These are phyloP conservation scores for Pheosia tremula DNA, from an alignment of 2,888 invertebrate species.

Conservation along the genomic window DNA sequence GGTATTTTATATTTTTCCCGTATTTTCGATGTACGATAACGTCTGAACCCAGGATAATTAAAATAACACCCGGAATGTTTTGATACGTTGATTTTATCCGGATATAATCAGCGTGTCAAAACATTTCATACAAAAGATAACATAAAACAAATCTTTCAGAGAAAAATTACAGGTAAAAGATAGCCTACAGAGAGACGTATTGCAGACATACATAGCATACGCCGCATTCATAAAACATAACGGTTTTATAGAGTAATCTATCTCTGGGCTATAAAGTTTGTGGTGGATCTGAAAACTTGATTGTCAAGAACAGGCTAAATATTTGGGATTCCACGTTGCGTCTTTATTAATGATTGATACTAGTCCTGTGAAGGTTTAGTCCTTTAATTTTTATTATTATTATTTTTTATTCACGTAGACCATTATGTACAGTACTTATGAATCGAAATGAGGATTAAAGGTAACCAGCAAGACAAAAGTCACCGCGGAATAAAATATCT, in stretches of 20 bases:
- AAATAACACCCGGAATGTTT: conserved; percentile 3
- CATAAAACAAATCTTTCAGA: not conserved
- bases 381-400: no score
- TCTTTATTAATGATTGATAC: no score
- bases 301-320: no score
- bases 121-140: not conserved
- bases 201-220: conserved; percentile 1
- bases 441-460: no score
- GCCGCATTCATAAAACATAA: not conserved
- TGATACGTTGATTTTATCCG: not conserved
- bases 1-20: not conserved
- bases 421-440: no score
- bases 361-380: no score
- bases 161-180: not conserved
- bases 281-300: not conserved
- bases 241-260: conserved; percentile 2
- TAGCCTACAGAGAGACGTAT: not conserved
- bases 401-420: no score
- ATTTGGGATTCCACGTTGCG: not conserved
- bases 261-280: not conserved
- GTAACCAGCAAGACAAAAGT: no score
- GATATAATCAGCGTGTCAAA: not conserved
- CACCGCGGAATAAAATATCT: no score
- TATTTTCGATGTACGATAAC: conserved; percentile 1
- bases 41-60: not conserved